A percentile compares a stretch with the other conserved stretches of the same genome.
These are phyloP conservation scores for Rhinogobio ventralis DNA, from an alignment of 2,797 vertebrate genomes.

Conservation along the genomic window DNA sequence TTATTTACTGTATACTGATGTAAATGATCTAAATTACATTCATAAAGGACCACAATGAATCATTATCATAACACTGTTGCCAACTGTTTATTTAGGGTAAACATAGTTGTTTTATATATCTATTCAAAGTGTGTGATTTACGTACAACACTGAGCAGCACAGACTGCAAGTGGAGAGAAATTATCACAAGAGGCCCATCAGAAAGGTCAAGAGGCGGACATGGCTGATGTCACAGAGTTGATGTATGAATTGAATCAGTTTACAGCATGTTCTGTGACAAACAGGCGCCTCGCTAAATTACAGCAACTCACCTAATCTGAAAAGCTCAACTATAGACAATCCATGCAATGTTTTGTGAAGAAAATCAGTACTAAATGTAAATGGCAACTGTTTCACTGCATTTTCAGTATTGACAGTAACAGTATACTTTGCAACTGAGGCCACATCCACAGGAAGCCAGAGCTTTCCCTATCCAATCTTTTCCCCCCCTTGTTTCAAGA, in stretches of 20 bases:
- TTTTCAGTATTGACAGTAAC: not conserved
- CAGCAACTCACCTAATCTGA: not conserved
- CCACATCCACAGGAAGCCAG: too few species aligned
- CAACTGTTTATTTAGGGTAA: not conserved
- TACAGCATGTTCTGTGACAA: constrained; percentile 9
- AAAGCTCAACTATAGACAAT: constrained; percentile 14
- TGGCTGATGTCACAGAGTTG: not conserved
- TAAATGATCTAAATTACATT: not conserved
- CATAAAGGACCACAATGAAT: not conserved
- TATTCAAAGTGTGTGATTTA: not conserved
- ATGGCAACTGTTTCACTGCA: not conserved
- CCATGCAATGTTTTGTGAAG: not conserved
- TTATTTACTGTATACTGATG: not conserved
- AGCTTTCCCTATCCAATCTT: too few species aligned
- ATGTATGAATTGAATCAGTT: not conserved
- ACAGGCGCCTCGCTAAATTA: constrained; percentile 1
- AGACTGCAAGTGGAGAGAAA: not conserved
- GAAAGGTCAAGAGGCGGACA: constrained; percentile 4
- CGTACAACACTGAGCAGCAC: not conserved
- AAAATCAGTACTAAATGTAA: not conserved
- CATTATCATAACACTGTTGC: not conserved
- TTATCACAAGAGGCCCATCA: constrained; percentile 2
- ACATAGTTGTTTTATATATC: not conserved
- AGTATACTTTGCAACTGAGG: too few species aligned
- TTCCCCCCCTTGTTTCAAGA: too few species aligned